Conservation (phyloP, 2,888 invertebrate species). For the Drosophila meridiana region DNA sequence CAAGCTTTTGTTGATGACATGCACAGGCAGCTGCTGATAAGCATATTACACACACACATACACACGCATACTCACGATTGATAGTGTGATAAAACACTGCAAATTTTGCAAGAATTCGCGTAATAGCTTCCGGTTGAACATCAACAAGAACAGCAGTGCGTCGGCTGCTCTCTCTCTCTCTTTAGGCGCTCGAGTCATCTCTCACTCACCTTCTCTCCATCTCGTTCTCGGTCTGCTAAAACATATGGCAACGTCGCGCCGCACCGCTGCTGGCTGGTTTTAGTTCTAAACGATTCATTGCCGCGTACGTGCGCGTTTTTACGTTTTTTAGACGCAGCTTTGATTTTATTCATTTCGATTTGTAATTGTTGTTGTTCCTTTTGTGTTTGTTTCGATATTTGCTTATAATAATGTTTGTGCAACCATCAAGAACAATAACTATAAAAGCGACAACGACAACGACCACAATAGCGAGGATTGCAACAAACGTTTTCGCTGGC, state of each 20-base stretch:
- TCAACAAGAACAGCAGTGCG: constrained; percentile 29
- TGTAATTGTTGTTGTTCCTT: constrained; percentile 26
- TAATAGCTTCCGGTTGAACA: constrained; percentile 67
- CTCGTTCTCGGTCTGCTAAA: constrained; percentile 4
- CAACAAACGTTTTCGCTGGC: constrained; percentile 57
- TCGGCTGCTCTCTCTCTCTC: constrained; percentile 8
- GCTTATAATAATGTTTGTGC: constrained; percentile 72
- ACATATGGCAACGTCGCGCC: constrained; percentile 19
- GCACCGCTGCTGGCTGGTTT: constrained; percentile 32
- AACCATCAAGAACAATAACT: constrained; percentile 37
- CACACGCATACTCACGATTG: constrained; percentile 3
- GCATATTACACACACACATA: constrained; percentile 19
- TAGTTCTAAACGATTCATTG: constrained; percentile 66
- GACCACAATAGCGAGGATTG: constrained; percentile 44
- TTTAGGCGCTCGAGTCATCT: background rate
- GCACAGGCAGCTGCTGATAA: constrained; percentile 48
- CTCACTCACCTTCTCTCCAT: background rate
- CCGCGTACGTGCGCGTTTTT: constrained; percentile 62
- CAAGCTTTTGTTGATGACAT: constrained; percentile 35
- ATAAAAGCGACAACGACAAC: constrained; percentile 29
- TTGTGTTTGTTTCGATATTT: constrained; percentile 42
- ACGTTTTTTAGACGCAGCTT: constrained; percentile 37
- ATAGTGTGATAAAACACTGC: constrained; percentile 41
- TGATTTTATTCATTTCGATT: constrained; percentile 23
- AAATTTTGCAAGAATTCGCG: constrained; percentile 54